Base-by-base conservation (phyloP, 2,113 vertebrate genomes). In the Proterorhinus semilunaris region DNA sequence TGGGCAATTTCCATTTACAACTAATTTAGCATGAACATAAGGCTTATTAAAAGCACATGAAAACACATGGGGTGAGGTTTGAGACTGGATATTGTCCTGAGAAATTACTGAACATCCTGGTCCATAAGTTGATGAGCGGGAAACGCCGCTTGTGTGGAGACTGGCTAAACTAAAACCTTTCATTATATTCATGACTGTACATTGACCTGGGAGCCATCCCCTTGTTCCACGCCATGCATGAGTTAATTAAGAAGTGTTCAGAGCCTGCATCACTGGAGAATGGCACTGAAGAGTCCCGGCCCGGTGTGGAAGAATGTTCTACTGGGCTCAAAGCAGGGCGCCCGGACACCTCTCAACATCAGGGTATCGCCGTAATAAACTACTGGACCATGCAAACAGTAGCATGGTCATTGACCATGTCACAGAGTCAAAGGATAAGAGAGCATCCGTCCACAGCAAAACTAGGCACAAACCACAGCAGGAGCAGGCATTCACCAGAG, bases 1-100 rank as follows among this genome's bases (percentile, higher is more conserved):
- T 36, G 55, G 55, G 55, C 55, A 58, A 58, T 58, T 42, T 58
- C 27, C 11, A 42, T 58, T 36, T 58, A 58, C 55, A 58, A 58
- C 55, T 42, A 42, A 42, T 42, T 58, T 6, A 58, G 5, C 13
- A 6, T 58, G 10, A 42, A 42, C 36, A 57, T 58, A 58, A 58
- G 54, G 54, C 54, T 57, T 57, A 1, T 57, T 36, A 57, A 57
- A 57, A 27, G 27, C 54, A 57, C 21, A 27, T 36, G 17, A 57
- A 43, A 78, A 72, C 69, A 57, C 67, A 72, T 83, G 71, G 62
- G 73, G 79, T 77, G 86, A 88, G 85, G 80, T 86, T 83, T 66
- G 68, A 80, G 72, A 76, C 81, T 46, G 61, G 81, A 85, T 72
- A 82, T 77, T 83, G 85, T 87, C 88, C 88, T 90, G 88, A 90